Conservation (phyloP, 2,888 invertebrate genomes). For the Leptopterna dolabrata region DNA sequence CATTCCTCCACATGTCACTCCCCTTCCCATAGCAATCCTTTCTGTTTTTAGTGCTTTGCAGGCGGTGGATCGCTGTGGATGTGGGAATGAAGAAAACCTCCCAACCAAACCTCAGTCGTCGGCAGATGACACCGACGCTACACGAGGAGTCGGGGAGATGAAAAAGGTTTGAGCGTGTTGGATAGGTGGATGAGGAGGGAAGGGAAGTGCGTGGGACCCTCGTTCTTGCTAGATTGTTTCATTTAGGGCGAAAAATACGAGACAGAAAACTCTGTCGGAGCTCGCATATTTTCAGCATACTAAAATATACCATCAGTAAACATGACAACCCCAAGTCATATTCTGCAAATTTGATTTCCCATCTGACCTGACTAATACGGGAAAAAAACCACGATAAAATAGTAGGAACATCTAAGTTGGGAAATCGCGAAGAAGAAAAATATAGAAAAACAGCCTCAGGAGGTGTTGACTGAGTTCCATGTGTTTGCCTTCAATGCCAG, state of each 20-base stretch:
- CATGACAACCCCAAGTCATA: no score
- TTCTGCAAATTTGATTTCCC: no score
- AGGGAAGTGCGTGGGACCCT: constrained; percentile 3
- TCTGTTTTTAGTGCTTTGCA: background rate
- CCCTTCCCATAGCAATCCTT: constrained; percentile 14
- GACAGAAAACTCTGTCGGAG: background rate
- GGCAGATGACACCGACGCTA: constrained; percentile 42
- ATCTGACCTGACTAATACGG: no score
- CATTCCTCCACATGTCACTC: background rate
- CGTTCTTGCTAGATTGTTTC: constrained; percentile 36
- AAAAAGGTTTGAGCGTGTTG: background rate
- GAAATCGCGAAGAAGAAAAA: no score
- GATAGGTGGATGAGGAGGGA: background rate
- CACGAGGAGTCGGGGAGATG: constrained; percentile 5
- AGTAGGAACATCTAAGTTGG: no score
- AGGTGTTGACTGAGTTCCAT: no score
- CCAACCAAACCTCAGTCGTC: constrained; percentile 15
- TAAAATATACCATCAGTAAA: background rate
- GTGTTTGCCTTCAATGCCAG: no score
- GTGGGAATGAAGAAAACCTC: constrained; percentile 40
- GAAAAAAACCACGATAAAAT: no score
- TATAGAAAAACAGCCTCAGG: no score
- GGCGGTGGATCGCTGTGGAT: constrained; percentile 16
- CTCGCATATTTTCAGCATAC: background rate
- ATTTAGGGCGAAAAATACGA: constrained; percentile 27